These are phyloP conservation scores for Pachydiplax longipennis DNA, from an alignment of 2,888 invertebrate species.

Conservation along the genomic window DNA sequence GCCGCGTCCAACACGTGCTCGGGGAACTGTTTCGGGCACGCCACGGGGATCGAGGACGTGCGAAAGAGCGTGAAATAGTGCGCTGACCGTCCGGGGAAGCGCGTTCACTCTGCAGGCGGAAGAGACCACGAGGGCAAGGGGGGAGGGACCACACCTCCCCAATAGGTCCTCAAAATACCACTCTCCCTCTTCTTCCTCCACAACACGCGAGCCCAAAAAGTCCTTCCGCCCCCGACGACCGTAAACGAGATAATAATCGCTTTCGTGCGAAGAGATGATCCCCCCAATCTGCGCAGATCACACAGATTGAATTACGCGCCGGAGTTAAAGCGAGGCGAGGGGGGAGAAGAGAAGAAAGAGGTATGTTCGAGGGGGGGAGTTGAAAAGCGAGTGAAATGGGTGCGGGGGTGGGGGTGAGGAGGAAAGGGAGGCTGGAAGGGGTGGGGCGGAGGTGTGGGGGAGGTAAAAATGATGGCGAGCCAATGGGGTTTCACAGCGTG, in stretches of 20 bases:
- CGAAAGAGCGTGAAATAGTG: not conserved
- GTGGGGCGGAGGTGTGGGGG: not conserved
- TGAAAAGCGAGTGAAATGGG: not conserved
- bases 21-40: not conserved
- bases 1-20: not conserved
- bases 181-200: not conserved
- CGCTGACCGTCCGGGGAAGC: not conserved
- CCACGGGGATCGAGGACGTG: not conserved
- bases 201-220: not conserved
- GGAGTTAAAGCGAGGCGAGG: conserved; percentile 41
- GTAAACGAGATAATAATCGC: conserved; percentile 46
- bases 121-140: not conserved
- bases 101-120: not conserved
- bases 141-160: not conserved
- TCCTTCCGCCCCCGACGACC: conserved; percentile 15
- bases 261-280: conserved; percentile 59
- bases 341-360: not conserved
- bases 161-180: not conserved
- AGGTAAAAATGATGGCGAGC: conserved; percentile 43
- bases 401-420: not conserved
- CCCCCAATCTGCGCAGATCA: conserved; percentile 63
- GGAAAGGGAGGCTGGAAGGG: not conserved
- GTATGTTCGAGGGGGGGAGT: not conserved
- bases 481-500: conserved; percentile 40
- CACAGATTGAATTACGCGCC: conserved; percentile 52